Conservation (phyloP, 2,888 invertebrate genomes). For the Alviniconcha strummeri region DNA sequence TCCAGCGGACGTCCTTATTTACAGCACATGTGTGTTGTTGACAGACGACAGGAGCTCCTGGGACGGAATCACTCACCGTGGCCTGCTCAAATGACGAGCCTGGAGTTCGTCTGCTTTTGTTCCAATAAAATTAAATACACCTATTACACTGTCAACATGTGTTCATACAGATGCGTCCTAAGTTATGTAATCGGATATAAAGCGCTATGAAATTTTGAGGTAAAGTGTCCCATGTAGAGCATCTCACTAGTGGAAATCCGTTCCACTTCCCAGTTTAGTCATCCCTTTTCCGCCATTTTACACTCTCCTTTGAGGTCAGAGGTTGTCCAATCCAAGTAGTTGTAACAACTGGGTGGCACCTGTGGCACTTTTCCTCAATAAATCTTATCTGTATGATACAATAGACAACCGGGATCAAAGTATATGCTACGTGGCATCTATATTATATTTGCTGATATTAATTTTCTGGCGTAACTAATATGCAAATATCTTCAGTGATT, state of each 20-base stretch:
- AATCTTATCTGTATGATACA: background rate
- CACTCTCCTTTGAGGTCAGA: slow-evolving; percentile 34
- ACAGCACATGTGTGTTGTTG: slow-evolving; percentile 15
- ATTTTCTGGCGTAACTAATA: too few relatives aligned
- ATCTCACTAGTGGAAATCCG: slow-evolving; percentile 10
- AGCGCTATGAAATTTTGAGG: background rate
- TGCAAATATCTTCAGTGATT: background rate
- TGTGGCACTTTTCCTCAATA: background rate
- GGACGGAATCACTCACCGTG: slow-evolving; percentile 10
- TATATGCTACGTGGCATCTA: too few relatives aligned
- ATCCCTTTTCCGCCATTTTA: slow-evolving; percentile 46
- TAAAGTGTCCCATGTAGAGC: background rate
- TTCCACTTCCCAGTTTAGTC: slow-evolving; percentile 40
- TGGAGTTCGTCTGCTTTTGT: slow-evolving; percentile 16
- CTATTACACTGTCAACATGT: too few relatives aligned
- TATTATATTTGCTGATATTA: too few relatives aligned
- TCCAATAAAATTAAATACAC: too few relatives aligned
- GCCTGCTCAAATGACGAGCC: background rate
- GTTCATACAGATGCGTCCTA: too few relatives aligned
- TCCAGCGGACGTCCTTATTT: slow-evolving; percentile 11
- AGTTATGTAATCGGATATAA: too few relatives aligned
- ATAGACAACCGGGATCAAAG: background rate
- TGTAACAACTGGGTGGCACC: slow-evolving; percentile 40
- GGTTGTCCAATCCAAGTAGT: slow-evolving; percentile 45
- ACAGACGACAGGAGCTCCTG: background rate